Evolutionary conservation across 2,888 invertebrate genomes (phyloP).

Genomic region (Charanyca ferruginea): DNA sequence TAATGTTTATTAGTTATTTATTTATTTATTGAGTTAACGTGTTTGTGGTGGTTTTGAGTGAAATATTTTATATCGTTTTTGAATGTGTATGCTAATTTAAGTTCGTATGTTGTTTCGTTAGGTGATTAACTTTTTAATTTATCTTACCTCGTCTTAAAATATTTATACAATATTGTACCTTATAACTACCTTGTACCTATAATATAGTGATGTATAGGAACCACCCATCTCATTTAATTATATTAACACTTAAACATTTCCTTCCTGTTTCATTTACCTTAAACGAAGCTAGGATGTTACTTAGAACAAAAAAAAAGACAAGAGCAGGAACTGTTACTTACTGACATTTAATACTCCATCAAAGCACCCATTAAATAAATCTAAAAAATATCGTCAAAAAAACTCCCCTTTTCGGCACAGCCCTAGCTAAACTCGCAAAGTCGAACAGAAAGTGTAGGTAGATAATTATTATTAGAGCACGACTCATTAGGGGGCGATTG

Average conservation of each 20-base stretch:
- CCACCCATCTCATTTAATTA: too few species aligned
- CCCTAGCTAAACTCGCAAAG: conserved; percentile 81
- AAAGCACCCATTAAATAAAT: neutral
- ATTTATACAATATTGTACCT: too few species aligned
- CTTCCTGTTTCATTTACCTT: neutral
- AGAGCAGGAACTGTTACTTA: conserved; percentile 22
- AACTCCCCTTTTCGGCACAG: conserved; percentile 59
- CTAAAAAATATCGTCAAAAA: neutral
- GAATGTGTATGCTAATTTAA: too few species aligned
- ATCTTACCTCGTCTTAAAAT: too few species aligned
- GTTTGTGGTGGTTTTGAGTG: too few species aligned
- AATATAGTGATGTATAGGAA: too few species aligned
- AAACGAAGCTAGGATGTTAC: neutral
- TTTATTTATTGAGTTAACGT: too few species aligned
- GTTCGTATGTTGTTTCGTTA: too few species aligned
- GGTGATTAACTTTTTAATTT: too few species aligned
- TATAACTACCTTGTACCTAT: too few species aligned
- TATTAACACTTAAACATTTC: neutral
- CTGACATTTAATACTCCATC: conserved; percentile 4
- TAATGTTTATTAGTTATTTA: neutral
- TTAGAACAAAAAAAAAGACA: neutral
- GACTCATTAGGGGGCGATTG: conserved; percentile 90
- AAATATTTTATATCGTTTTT: too few species aligned
- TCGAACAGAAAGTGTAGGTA: conserved; percentile 89
- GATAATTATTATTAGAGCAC: conserved; percentile 89